Percentiles rank a stretch among this genome's conserved stretches.
phyloP scores from a whole-genome alignment of 2,797 vertebrate species.

The Menidia menidia region DNA sequence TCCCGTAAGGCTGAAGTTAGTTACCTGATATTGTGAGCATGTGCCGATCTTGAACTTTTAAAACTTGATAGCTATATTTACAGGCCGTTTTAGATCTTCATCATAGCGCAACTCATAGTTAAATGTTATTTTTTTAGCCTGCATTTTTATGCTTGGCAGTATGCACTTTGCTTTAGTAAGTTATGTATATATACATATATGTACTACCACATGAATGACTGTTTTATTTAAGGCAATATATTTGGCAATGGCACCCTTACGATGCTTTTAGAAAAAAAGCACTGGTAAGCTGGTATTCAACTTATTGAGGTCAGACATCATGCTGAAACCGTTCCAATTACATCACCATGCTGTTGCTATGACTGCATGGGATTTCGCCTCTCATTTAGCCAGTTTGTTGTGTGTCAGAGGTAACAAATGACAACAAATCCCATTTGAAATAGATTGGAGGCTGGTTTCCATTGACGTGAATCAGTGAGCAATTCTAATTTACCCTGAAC shows the following conservation, averaged over 20 bases:
- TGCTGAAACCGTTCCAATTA: constrained; percentile 5
- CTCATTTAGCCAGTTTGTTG: constrained; percentile 7
- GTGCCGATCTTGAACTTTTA: constrained; percentile 73
- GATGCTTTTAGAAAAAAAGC: constrained; percentile 18
- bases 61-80: constrained; percentile 76
- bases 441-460: neutral
- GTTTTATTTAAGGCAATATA: neutral
- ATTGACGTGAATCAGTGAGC: neutral
- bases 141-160: too few relatives aligned
- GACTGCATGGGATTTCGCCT: constrained; percentile 24
- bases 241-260: constrained; percentile 11
- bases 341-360: constrained; percentile 8
- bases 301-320: constrained; percentile 23
- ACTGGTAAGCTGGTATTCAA: neutral
- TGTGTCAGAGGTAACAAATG: constrained; percentile 9
- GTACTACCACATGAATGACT: too few relatives aligned
- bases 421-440: neutral
- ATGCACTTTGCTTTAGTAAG: neutral
- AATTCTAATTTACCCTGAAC: neutral
- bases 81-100: constrained; percentile 35
- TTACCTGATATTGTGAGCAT: constrained; percentile 83
- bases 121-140: too few relatives aligned
- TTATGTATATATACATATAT: too few relatives aligned
- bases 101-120: too few relatives aligned
- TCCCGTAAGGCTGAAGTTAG: constrained; percentile 80